Evolutionary conservation across 2,113 vertebrate genomes (phyloP), one percentile per base, ranked within the genome.

Genomic region (Passer domesticus): DNA sequence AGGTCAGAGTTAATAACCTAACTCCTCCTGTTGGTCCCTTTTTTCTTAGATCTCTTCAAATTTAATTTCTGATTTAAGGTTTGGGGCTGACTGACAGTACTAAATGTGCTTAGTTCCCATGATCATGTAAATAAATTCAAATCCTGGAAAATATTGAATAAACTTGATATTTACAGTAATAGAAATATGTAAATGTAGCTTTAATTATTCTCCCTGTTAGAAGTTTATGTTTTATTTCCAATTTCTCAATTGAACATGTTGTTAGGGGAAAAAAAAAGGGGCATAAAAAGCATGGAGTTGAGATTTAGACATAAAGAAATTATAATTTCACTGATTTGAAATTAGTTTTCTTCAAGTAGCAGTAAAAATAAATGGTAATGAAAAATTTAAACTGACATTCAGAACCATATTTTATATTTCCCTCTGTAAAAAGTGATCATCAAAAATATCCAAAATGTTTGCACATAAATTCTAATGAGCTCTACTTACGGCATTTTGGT

Each of bases 401-500:
- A 87, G 74, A 85, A 66, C 20, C 8, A 5, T 94, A 43, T 86
- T 93, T 80, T 86, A 6, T 72, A 50, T 90, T 91, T 91, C 8
- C 16, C 7, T 78, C 41, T 73, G 23, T 87, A 79, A 92, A 95
- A 95, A 91, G 20, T 50, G 11, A 55, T 80, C 35, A 74, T 66
- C 33, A 70, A 25, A 94, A 92, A 23, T 73, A 76, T 75, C 33
- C 70, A 22, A 93, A 83, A 37, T 92, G 39, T 92, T 95, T 89
- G 53, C 56, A 74, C 41, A 81, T 77, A 94, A 86, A 78, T 93
- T 88, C 41, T 86, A 72, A 90, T 87, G 60, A 93, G 47, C 39
- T 94, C 56, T 86, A 37, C 79, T 94, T 86, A 60, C 4, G 68
- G 53, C 23, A 49, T 79, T 87, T 91, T 93, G 33, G 39, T 88